Evolutionary conservation across 2,888 invertebrate genomes (phyloP), one percentile per base, ranked within the genome.

Genomic region (Heliconius hortense): DNA sequence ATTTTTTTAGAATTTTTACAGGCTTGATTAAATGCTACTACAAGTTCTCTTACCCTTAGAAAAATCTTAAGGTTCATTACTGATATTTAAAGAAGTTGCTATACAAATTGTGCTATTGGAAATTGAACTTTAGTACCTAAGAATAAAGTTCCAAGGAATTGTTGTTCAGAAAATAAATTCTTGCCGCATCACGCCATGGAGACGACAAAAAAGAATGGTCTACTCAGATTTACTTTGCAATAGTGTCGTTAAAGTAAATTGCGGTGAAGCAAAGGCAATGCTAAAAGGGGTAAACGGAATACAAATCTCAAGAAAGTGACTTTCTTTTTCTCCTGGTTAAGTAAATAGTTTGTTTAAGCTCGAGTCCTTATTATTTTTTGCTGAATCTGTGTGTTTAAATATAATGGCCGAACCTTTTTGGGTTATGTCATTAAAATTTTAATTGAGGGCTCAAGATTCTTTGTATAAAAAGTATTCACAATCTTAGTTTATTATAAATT

Each of bases 31-130:
- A 89, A 87, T 85, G 85, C 81, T 81, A 84, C 84, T 85, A 87
- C 84, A 84, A 81, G 84, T 86, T 87, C 84, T 73, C 84, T 82
- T 84, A 85, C 87, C 88, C 87, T 89, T 87, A 82, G 75, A 84
- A 87, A 88, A 88, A 89, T 77, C 88, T 89, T 91, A 89, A 88
- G 84, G 86, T 84, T 88, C 88, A 90, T 91, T 89, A 90, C 85
- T 82, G 78, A 79, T 82, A 81, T 77, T 78, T 78, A 75, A 78
- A 79, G 73, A 59, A 68, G n/a, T 62, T 60, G 26, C 59, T 64
- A 43, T 60, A 59, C 26, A 67, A 11, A 60, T 43, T 21, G 31
- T 28, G 67, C 72, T 39, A 59, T 67, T 73, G 59, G n/a, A 76
- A 60, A 68, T 39, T 74, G 28, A 72, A 53, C 69, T 53, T 56